Percentiles rank a stretch among this genome's conserved stretches.
These are phyloP conservation scores for Indicator maculatus DNA, from an alignment of 2,113 vertebrate species.

Conservation along the genomic window DNA sequence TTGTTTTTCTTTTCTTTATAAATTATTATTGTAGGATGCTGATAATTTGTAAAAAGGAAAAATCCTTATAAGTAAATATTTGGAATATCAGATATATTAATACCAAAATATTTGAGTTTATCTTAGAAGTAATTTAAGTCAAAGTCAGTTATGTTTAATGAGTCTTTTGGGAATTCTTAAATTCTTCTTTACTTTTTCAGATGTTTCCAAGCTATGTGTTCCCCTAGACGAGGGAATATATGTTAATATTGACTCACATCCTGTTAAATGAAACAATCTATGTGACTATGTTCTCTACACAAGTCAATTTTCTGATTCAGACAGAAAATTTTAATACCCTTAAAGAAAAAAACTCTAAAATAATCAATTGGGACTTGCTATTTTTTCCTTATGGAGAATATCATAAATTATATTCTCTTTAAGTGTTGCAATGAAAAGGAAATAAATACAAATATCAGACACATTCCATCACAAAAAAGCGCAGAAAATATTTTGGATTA, in stretches of 20 bases:
- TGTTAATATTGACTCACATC: slow-evolving; percentile 47
- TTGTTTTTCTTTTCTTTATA: not conserved
- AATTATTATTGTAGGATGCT: not conserved
- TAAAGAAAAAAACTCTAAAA: not conserved
- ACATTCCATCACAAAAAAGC: not conserved
- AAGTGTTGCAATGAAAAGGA: not conserved
- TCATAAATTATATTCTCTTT: not conserved
- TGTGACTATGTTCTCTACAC: not conserved
- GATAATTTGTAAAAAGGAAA: not conserved
- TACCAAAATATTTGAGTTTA: not conserved
- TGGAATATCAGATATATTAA: not conserved
- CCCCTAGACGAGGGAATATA: slow-evolving; percentile 2
- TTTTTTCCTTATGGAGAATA: not conserved
- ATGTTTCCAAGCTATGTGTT: slow-evolving; percentile 24
- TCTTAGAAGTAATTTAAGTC: slow-evolving; percentile 38
- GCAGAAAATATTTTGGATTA: not conserved
- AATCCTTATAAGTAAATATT: not conserved
- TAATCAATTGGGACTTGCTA: not conserved
- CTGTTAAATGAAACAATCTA: slow-evolving; percentile 52
- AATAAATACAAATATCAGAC: not conserved
- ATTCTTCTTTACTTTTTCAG: slow-evolving; percentile 43
- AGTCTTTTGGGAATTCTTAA: slow-evolving; percentile 28
- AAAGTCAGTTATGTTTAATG: slow-evolving; percentile 5
- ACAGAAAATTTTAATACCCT: not conserved
- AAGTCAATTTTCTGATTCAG: slow-evolving; percentile 3